Base-by-base conservation (phyloP, 2,888 invertebrate genomes). In the Crocallis elinguaria region DNA sequence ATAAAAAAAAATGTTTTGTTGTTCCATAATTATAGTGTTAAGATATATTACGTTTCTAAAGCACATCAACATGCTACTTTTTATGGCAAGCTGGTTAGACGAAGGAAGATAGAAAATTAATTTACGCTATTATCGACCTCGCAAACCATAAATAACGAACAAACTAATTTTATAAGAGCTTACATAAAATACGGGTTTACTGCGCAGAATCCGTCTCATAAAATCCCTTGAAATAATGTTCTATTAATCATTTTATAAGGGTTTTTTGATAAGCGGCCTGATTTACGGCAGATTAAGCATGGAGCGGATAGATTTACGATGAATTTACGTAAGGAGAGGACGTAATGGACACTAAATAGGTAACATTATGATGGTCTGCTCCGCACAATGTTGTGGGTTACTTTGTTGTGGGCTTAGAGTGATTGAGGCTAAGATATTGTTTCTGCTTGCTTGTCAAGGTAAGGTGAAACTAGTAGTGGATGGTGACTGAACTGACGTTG, bases 201-300 rank as follows among this genome's bases (percentile, higher is more conserved):
- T 43, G 48, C 53, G 41, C 32, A 42, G 41, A 48, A 42, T 21
- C 13, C 19, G 21, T 30, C 30, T 21, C 52, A 32, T 54, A 39
- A 55, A 55, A 46, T 46, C 23, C 39, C n/a, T 12, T 37, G 27
- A 46, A 55, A 45, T 49, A 49, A 55, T 50, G 49, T 45, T 46
- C 51, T 53, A 75, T 75, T 69, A 72, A 73, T 74, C 73, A 71
- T 71, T 71, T 64, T 57, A 61, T 56, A 59, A 55, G 54, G 64
- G 59, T 62, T 66, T 66, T 73, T 73, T 70, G 75, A 76, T 76
- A 76, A 69, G 49, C 36, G 41, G 17, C 0, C 54, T 68, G 74
- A 77, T 76, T 77, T 77, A 77, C 67, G 68, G 64, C 41, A 55
- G 48, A 44, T 61, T 69, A 37, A 52, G 21, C 64, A 60, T 67